Conservation (phyloP, 1,140 invertebrate genomes). For the Drosophila yakuba region DNA sequence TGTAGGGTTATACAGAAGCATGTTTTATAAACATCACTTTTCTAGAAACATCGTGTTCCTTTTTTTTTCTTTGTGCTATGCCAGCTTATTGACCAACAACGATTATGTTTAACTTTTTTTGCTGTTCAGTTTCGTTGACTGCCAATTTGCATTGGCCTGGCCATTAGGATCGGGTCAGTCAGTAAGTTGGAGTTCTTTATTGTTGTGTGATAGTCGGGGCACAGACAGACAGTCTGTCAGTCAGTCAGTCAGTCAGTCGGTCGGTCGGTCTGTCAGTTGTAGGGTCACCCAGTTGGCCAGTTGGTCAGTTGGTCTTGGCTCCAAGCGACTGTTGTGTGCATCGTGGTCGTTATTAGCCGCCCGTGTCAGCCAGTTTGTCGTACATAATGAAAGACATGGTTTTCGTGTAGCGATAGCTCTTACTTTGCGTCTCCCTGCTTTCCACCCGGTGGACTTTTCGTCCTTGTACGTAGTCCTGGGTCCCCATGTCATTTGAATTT, state of each 20-base stretch:
- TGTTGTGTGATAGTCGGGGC: conserved; percentile 34
- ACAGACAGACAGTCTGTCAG: neutral
- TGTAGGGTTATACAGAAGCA: too few relatives aligned
- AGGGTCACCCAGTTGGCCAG: conserved; percentile 1
- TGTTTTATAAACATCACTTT: too few relatives aligned
- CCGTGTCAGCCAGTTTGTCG: conserved; percentile 78
- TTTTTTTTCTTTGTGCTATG: conserved; percentile 18
- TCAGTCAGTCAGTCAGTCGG: neutral
- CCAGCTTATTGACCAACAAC: conserved; percentile 68
- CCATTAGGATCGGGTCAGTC: conserved; percentile 37
- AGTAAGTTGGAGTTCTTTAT: conserved; percentile 49
- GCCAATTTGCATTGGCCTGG: conserved; percentile 65
- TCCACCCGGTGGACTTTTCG: conserved; percentile 5
- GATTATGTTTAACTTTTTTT: conserved; percentile 53
- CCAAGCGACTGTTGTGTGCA: conserved; percentile 25
- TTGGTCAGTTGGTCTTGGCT: conserved; percentile 16
- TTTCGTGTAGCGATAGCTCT: conserved; percentile 62
- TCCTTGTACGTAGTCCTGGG: conserved; percentile 26
- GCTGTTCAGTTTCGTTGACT: conserved; percentile 40
- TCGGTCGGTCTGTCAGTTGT: conserved; percentile 1
- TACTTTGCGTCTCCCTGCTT: neutral
- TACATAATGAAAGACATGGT: conserved; percentile 82
- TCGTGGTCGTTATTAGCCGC: conserved; percentile 70
- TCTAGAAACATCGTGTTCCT: neutral
- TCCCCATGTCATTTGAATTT: conserved; percentile 76